Conservation (phyloP, 2,888 invertebrate species). For the Tigriopus californicus region DNA sequence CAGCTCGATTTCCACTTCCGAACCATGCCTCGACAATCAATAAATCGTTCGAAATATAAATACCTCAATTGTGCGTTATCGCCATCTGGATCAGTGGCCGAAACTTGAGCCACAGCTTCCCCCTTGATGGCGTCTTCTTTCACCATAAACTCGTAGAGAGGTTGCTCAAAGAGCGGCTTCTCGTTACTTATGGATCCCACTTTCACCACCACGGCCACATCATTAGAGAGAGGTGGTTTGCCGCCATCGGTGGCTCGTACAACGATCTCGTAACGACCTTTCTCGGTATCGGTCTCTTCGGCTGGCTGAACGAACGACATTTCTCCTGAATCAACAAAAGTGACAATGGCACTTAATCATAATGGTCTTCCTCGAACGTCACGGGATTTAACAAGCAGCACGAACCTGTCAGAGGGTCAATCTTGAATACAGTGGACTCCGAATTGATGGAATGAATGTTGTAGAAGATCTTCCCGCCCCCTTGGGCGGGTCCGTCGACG, state of each 20-base stretch:
- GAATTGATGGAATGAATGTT: constrained; percentile 47
- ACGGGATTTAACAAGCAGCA: constrained; percentile 30
- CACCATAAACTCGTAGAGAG: constrained; percentile 42
- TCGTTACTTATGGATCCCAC: background rate
- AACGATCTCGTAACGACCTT: constrained; percentile 36
- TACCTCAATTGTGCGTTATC: constrained; percentile 38
- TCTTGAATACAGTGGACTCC: constrained; percentile 37
- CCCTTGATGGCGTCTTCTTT: constrained; percentile 49
- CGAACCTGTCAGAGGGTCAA: constrained; percentile 44
- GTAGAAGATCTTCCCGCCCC: constrained; percentile 46
- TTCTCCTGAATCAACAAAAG: background rate
- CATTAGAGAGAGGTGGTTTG: constrained; percentile 36
- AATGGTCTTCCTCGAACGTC: constrained; percentile 23
- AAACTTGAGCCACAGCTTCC: constrained; percentile 45
- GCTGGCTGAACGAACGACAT: background rate
- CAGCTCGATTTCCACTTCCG: no score
- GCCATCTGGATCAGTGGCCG: constrained; percentile 60
- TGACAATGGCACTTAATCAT: no score
- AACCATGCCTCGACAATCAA: no score
- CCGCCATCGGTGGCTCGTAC: constrained; percentile 44
- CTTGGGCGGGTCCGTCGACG: constrained; percentile 45
- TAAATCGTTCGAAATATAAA: background rate
- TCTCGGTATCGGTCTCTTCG: constrained; percentile 37
- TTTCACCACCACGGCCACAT: background rate
- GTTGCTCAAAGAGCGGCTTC: background rate